Evolutionary conservation across 2,797 vertebrate species (phyloP).

Genomic region (Notamacropus eugenii): DNA sequence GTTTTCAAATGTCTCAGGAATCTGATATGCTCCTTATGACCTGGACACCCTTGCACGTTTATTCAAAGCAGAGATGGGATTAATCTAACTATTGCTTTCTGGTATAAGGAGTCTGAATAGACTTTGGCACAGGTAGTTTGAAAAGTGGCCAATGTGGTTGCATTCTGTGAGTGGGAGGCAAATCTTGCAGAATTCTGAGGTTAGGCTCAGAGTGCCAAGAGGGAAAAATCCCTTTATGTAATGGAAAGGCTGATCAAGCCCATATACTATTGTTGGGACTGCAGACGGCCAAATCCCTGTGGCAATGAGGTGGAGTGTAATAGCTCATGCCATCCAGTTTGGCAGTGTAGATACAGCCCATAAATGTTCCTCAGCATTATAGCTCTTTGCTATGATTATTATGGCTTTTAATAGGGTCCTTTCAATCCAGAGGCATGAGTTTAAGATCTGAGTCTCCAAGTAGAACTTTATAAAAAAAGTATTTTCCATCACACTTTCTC

Average conservation of each 20-base stretch:
- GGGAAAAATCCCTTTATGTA: slow-evolving; percentile 14
- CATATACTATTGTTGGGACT: not conserved
- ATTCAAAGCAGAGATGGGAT: slow-evolving; percentile 53
- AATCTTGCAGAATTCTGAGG: not conserved
- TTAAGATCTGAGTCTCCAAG: not conserved
- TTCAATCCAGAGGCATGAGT: not conserved
- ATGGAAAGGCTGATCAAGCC: not conserved
- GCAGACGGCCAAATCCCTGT: not conserved
- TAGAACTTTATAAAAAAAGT: not conserved
- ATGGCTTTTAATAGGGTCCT: not conserved
- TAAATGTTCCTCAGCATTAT: not conserved
- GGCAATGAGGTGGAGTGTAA: not conserved
- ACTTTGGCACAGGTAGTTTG: slow-evolving; percentile 48
- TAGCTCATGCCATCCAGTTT: not conserved
- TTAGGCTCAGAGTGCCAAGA: slow-evolving; percentile 37
- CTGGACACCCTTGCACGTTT: slow-evolving; percentile 47
- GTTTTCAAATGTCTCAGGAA: slow-evolving; percentile 50
- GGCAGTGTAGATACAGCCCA: not conserved
- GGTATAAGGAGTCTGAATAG: slow-evolving; percentile 36
- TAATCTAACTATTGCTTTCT: slow-evolving; percentile 42
- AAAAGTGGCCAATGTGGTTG: slow-evolving; percentile 11
- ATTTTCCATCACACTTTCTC: not conserved
- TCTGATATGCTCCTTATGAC: slow-evolving; percentile 3
- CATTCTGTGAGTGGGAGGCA: slow-evolving; percentile 30
- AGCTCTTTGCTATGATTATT: not conserved